Conservation (phyloP, 2,113 vertebrate species). For the Rhinolophus sinicus region DNA sequence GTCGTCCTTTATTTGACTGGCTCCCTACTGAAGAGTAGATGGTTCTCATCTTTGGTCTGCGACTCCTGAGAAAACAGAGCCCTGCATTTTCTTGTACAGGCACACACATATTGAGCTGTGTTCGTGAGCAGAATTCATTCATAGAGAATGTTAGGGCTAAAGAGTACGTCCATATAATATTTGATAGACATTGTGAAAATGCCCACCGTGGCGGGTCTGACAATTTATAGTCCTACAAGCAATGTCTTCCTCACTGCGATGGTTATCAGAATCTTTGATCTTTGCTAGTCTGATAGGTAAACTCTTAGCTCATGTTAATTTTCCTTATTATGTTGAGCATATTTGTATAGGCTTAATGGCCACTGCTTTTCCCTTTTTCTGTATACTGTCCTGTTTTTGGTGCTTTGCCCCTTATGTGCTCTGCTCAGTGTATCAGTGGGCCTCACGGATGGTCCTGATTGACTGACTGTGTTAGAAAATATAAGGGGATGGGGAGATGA, state of each 20-base stretch:
- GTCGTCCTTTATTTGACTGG: background rate
- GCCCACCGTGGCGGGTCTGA: background rate
- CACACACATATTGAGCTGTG: too few relatives aligned
- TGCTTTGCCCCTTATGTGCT: background rate
- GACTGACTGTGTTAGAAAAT: background rate
- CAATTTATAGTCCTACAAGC: too few relatives aligned
- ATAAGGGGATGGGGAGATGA: background rate
- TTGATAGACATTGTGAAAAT: background rate
- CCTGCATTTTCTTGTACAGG: background rate
- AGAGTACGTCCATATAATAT: accelerated
- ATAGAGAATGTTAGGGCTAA: accelerated
- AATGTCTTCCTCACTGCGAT: accelerated
- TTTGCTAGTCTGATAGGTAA: background rate
- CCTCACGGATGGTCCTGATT: background rate
- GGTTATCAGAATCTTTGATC: background rate
- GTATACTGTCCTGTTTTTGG: background rate
- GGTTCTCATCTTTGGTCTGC: background rate
- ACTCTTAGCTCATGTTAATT: background rate
- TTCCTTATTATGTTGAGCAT: background rate
- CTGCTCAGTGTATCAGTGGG: background rate
- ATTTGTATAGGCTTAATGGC: background rate
- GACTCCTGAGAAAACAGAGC: background rate
- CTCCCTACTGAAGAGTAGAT: background rate
- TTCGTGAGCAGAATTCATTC: background rate
- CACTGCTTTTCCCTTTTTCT: background rate